Conservation (phyloP, 1,140 invertebrate genomes). For the Papilio dardanus region DNA sequence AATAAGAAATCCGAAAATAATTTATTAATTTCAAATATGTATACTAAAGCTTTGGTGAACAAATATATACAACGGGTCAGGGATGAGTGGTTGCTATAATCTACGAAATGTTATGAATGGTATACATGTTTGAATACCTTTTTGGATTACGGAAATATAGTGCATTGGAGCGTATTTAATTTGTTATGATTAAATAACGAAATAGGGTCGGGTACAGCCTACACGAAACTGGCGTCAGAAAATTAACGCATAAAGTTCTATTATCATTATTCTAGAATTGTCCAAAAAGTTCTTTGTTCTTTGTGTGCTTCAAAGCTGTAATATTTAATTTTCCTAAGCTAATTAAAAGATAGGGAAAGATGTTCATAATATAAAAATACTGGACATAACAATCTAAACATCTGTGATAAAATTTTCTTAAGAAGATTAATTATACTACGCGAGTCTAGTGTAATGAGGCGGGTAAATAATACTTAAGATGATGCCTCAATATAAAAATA, state of each 20-base stretch:
- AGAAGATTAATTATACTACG: conserved; percentile 15
- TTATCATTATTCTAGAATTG: not conserved
- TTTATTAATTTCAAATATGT: too few species aligned
- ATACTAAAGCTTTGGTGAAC: not conserved
- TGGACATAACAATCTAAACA: not conserved
- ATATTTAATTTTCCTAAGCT: not conserved
- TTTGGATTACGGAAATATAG: conserved; percentile 17
- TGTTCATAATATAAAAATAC: not conserved
- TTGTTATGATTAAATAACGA: conserved; percentile 16
- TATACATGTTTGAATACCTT: not conserved
- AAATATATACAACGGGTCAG: not conserved
- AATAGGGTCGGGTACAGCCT: not conserved
- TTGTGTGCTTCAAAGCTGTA: not conserved
- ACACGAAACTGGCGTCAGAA: not conserved
- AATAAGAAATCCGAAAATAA: too few species aligned
- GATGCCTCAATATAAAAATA: not conserved
- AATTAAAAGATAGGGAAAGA: conserved; percentile 2
- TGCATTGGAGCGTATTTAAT: conserved; percentile 8
- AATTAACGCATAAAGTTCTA: not conserved
- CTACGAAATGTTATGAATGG: not conserved
- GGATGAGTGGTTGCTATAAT: conserved; percentile 39
- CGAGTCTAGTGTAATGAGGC: not conserved
- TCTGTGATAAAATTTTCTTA: not conserved
- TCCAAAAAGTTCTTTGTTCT: not conserved
- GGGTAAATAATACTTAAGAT: not conserved